These are phyloP conservation scores for Staurois parvus DNA, from an alignment of 2,797 vertebrate species.

Conservation along the genomic window DNA sequence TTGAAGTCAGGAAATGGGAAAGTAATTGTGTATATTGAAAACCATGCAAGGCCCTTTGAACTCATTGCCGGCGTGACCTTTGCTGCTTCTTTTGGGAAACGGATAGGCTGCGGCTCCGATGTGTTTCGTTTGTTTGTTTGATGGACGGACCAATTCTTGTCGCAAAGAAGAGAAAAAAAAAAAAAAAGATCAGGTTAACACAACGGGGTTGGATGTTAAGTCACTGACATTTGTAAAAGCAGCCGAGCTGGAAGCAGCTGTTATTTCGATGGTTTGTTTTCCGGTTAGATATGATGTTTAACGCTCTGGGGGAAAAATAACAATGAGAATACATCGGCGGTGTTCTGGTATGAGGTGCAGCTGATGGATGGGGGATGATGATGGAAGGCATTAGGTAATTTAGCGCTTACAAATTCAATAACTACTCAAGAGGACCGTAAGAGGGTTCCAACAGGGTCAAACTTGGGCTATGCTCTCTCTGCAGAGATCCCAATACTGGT, in stretches of 20 bases:
- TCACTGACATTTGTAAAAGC: slow-evolving; percentile 77
- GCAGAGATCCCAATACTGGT: too few species aligned
- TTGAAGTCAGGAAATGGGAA: slow-evolving; percentile 45
- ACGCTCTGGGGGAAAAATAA: neutral
- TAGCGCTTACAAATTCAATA: neutral
- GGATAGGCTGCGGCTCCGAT: slow-evolving; percentile 40
- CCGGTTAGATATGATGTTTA: slow-evolving; percentile 8
- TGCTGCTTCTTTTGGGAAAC: slow-evolving; percentile 65
- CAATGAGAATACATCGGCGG: too few species aligned
- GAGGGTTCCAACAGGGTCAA: too few species aligned
- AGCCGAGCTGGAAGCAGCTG: slow-evolving; percentile 63
- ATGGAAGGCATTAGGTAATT: neutral
- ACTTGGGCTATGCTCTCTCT: too few species aligned
- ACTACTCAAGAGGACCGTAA: neutral
- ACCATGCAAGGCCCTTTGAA: slow-evolving; percentile 7
- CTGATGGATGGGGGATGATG: neutral
- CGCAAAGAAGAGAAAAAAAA: slow-evolving; percentile 15
- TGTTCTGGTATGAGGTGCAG: too few species aligned
- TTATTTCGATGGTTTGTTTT: slow-evolving; percentile 56
- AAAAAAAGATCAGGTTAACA: slow-evolving; percentile 68
- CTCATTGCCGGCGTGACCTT: slow-evolving; percentile 63
- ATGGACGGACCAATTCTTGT: slow-evolving; percentile 65
- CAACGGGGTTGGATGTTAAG: slow-evolving; percentile 69
- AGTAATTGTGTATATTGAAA: neutral
- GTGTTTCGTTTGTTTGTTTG: slow-evolving; percentile 52